phyloP scores from a whole-genome alignment of 2,113 vertebrate genomes.

The Calypte anna region DNA sequence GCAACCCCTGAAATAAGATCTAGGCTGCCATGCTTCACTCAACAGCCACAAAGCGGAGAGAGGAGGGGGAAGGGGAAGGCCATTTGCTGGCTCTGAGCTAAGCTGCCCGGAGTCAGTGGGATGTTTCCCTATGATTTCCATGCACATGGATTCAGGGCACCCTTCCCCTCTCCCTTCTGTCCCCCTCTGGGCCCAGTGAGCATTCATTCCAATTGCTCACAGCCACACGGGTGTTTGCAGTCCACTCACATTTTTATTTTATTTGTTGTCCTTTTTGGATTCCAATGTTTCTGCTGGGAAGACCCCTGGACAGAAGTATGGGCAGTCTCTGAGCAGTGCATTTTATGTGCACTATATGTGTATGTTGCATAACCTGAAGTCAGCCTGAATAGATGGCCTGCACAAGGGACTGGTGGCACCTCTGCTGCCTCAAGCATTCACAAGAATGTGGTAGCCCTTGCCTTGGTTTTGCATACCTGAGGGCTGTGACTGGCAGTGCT shows the following conservation, averaged over 20 bases:
- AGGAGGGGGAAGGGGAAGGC: neutral
- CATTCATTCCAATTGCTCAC: fast-evolving
- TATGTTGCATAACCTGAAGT: neutral
- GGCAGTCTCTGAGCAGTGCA: neutral
- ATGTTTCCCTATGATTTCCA: neutral
- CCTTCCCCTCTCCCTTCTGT: neutral
- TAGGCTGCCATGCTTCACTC: conserved; percentile 4
- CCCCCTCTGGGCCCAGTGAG: fast-evolving
- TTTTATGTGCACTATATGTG: neutral
- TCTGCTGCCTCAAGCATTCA: neutral
- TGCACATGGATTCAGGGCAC: neutral
- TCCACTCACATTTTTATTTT: neutral
- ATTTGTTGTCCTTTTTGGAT: neutral
- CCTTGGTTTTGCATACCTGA: neutral
- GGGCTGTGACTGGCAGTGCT: neutral
- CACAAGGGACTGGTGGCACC: neutral
- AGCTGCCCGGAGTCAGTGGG: neutral
- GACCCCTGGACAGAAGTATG: neutral
- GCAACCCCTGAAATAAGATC: conserved; percentile 37
- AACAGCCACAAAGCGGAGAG: neutral
- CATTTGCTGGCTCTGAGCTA: neutral
- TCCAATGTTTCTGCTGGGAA: fast-evolving
- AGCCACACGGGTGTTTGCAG: fast-evolving
- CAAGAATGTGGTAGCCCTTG: fast-evolving
- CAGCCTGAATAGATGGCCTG: fast-evolving